phyloP scores from a whole-genome alignment of 2,888 invertebrate species.

The Ophion ellenae region DNA sequence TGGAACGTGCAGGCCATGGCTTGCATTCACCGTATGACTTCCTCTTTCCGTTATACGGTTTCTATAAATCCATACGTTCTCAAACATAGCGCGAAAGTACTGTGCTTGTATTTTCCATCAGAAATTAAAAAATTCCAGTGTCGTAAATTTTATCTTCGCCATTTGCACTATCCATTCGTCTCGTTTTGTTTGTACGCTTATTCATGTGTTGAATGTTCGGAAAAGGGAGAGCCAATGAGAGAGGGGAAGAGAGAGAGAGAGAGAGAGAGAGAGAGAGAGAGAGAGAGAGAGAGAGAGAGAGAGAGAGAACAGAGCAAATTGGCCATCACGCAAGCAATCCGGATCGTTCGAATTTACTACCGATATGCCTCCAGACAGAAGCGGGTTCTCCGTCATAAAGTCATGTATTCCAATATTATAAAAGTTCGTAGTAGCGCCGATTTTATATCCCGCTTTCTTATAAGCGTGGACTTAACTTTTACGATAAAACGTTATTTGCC shows the following conservation, averaged over 20 bases:
- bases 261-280: neutral
- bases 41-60: neutral
- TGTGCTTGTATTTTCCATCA: slow-evolving; percentile 44
- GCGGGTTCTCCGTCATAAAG: neutral
- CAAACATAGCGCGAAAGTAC: slow-evolving; percentile 31
- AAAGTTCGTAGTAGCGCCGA: neutral
- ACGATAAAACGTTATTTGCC: neutral
- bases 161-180: slow-evolving; percentile 30
- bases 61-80: neutral
- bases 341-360: slow-evolving; percentile 21
- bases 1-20: slow-evolving; percentile 18
- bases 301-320: slow-evolving; percentile 8
- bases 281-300: neutral
- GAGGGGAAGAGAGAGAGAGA: neutral
- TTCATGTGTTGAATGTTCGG: neutral
- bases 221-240: neutral
- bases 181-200: slow-evolving; percentile 5
- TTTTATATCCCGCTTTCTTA: neutral
- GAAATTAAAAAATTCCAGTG: slow-evolving; percentile 54
- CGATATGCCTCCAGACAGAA: neutral
- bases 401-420: slow-evolving; percentile 7
- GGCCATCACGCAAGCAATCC: neutral
- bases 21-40: slow-evolving; percentile 38
- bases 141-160: slow-evolving; percentile 50
- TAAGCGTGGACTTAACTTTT: neutral